phyloP scores from a whole-genome alignment of 1,140 invertebrate genomes.

The Trialeurodes vaporariorum region DNA sequence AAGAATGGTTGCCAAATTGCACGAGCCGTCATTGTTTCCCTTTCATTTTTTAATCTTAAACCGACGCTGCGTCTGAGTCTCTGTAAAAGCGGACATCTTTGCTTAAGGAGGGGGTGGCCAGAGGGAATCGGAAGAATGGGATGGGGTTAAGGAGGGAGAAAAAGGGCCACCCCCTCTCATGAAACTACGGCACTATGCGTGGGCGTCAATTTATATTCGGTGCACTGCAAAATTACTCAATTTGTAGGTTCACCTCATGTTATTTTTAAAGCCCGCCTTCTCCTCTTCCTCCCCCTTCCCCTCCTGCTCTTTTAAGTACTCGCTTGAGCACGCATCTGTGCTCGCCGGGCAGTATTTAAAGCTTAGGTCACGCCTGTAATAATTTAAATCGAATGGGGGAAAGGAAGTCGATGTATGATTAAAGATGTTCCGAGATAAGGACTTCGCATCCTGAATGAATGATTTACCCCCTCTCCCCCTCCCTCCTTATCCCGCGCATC shows the following conservation, averaged over 20 bases:
- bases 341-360: background rate
- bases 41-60: too few relatives aligned
- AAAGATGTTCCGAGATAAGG: background rate
- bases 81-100: too few relatives aligned
- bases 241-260: too few relatives aligned
- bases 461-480: background rate
- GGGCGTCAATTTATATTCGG: background rate
- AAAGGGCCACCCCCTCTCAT: too few relatives aligned
- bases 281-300: background rate
- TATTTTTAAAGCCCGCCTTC: too few relatives aligned
- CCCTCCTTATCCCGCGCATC: background rate
- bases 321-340: background rate
- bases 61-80: too few relatives aligned
- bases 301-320: background rate
- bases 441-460: background rate
- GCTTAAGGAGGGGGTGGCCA: too few relatives aligned
- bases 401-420: background rate
- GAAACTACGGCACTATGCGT: too few relatives aligned
- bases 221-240: background rate
- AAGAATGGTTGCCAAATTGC: too few relatives aligned
- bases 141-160: background rate
- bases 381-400: background rate
- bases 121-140: background rate
- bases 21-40: too few relatives aligned
- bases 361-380: background rate